phyloP scores from a whole-genome alignment of 1,140 invertebrate genomes.

The Scaptomyza montana region DNA sequence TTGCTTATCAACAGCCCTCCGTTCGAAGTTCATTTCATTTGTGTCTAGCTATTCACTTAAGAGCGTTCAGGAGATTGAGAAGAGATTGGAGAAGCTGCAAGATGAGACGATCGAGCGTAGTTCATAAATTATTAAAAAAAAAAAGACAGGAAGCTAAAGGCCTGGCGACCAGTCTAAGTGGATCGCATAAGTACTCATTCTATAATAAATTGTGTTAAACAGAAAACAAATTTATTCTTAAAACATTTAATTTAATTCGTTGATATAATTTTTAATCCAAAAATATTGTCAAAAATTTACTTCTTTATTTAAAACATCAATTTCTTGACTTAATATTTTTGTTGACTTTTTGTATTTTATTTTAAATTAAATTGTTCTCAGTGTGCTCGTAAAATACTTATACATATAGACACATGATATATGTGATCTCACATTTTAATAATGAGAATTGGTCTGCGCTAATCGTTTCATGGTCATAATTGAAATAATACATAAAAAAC shows the following conservation, averaged over 20 bases:
- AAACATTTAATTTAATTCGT: not conserved
- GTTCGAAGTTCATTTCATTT: slow-evolving; percentile 38
- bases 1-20: slow-evolving; percentile 22
- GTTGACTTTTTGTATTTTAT: not conserved
- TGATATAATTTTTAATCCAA: too few species aligned
- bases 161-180: slow-evolving; percentile 5
- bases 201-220: not conserved
- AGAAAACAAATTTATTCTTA: not conserved
- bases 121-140: slow-evolving; percentile 28
- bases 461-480: slow-evolving; percentile 36
- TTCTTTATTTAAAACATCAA: too few species aligned
- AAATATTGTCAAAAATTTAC: too few species aligned
- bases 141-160: slow-evolving; percentile 27
- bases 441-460: slow-evolving; percentile 23
- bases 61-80: not conserved
- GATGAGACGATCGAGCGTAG: slow-evolving; percentile 12
- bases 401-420: slow-evolving; percentile 26
- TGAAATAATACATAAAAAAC: not conserved
- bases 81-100: slow-evolving; percentile 9
- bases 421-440: slow-evolving; percentile 31
- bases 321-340: too few species aligned
- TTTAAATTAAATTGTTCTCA: not conserved
- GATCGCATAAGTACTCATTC: slow-evolving; percentile 7
- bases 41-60: slow-evolving; percentile 46
- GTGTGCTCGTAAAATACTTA: not conserved